These are phyloP conservation scores for Lagodon rhomboides DNA, from an alignment of 2,797 vertebrate species.

Conservation along the genomic window DNA sequence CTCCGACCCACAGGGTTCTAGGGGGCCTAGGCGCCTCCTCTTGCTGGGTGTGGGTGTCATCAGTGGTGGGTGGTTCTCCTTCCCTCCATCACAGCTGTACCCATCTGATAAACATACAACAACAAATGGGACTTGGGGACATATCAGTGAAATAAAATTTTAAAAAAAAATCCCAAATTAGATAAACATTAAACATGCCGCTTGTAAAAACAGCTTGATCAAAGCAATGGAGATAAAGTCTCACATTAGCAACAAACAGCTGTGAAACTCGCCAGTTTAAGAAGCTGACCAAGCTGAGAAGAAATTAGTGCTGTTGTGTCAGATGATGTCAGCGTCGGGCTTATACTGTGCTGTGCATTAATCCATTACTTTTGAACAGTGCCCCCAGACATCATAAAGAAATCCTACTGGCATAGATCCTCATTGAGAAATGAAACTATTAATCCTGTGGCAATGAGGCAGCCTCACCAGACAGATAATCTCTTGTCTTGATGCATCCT, in stretches of 20 bases:
- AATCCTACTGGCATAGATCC: constrained; percentile 58
- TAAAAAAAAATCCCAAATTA: constrained; percentile 17
- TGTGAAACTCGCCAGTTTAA: constrained; percentile 35
- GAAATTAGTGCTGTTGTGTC: constrained; percentile 26
- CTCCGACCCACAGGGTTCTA: constrained; percentile 66
- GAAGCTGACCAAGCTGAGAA: constrained; percentile 44
- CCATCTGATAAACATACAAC: constrained; percentile 68
- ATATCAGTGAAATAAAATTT: neutral
- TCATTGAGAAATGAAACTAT: constrained; percentile 68
- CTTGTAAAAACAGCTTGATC: constrained; percentile 23
- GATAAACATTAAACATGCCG: constrained; percentile 17
- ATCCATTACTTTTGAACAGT: constrained; percentile 55
- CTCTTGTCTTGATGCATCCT: constrained; percentile 75
- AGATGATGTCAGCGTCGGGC: constrained; percentile 45
- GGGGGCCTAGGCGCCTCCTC: constrained; percentile 71
- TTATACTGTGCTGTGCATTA: constrained; percentile 51
- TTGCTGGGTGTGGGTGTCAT: constrained; percentile 70
- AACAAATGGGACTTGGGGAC: constrained; percentile 36
- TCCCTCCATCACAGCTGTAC: constrained; percentile 52
- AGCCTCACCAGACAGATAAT: constrained; percentile 81
- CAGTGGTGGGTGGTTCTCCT: constrained; percentile 77
- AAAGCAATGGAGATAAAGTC: constrained; percentile 26
- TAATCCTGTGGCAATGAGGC: constrained; percentile 68
- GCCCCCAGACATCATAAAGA: constrained; percentile 66
- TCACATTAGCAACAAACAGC: constrained; percentile 36